These are phyloP conservation scores for Octomys mimax DNA, from an alignment of 2,797 vertebrate species.

Conservation along the genomic window DNA sequence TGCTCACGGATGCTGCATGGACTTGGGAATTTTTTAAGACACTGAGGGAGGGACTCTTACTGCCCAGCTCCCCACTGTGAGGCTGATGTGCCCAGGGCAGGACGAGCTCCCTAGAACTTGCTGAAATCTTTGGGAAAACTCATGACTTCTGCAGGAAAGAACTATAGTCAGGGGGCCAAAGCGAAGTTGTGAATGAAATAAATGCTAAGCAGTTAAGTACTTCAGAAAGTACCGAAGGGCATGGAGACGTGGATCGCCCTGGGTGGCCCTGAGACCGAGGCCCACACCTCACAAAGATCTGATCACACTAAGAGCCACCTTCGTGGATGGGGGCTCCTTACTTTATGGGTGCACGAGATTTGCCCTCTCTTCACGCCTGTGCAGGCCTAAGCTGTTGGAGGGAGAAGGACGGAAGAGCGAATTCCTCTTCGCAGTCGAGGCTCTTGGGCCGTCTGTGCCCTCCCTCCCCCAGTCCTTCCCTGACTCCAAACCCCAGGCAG, in stretches of 20 bases:
- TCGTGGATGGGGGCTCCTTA: background rate
- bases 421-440: background rate
- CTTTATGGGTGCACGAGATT: background rate
- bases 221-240: background rate
- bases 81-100: background rate
- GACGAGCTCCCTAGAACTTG: background rate
- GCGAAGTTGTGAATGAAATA: background rate
- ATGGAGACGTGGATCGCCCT: background rate
- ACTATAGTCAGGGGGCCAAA: background rate
- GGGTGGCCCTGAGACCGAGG: fast-evolving
- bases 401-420: background rate
- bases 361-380: background rate
- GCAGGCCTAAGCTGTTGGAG: background rate
- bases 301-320: background rate
- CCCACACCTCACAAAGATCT: fast-evolving
- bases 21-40: background rate
- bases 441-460: background rate
- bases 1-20: background rate
- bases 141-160: background rate
- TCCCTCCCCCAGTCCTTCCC: background rate
- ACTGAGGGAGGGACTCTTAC: background rate
- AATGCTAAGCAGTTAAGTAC: background rate
- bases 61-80: background rate
- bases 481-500: background rate
- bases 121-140: background rate